Percentiles rank a stretch among this genome's conserved stretches.
phyloP scores from a whole-genome alignment of 2,113 vertebrate genomes.

The Alaudala cheleensis region DNA sequence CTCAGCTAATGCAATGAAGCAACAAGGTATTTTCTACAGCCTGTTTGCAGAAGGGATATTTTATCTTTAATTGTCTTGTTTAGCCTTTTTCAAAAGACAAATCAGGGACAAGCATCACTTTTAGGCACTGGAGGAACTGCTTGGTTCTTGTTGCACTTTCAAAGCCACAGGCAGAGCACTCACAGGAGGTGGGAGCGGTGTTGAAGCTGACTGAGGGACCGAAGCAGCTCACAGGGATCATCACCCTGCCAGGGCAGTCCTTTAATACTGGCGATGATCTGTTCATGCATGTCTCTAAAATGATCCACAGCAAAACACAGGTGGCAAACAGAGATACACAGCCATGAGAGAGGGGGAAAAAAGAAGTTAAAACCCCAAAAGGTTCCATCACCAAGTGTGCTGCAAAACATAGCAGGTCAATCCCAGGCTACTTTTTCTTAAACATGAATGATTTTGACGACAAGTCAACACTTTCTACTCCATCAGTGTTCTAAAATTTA shows the following conservation, averaged over 20 bases:
- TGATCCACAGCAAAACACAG: slow-evolving; percentile 39
- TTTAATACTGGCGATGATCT: slow-evolving; percentile 97
- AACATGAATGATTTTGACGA: neutral
- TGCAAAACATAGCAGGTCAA: neutral
- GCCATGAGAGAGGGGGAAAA: slow-evolving; percentile 5
- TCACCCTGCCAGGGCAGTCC: slow-evolving; percentile 92
- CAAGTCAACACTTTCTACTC: neutral
- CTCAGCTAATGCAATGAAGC: neutral
- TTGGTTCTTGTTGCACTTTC: slow-evolving; percentile 44
- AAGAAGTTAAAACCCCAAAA: slow-evolving; percentile 25
- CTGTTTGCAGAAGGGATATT: neutral
- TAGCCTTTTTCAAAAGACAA: neutral
- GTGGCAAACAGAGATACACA: slow-evolving; percentile 5
- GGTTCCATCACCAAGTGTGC: slow-evolving; percentile 26
- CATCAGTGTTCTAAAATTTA: neutral
- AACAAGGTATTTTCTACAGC: neutral
- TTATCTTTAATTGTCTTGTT: neutral
- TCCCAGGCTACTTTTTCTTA: slow-evolving; percentile 38
- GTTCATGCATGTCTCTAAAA: slow-evolving; percentile 92
- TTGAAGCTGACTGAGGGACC: slow-evolving; percentile 88
- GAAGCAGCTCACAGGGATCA: slow-evolving; percentile 92
- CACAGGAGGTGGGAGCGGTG: slow-evolving; percentile 89
- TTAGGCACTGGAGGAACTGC: neutral
- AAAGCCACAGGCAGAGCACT: slow-evolving; percentile 72
- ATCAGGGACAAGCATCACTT: neutral